Evolutionary conservation across 2,888 invertebrate species (phyloP).

Genomic region (Ectemnius cavifrons): DNA sequence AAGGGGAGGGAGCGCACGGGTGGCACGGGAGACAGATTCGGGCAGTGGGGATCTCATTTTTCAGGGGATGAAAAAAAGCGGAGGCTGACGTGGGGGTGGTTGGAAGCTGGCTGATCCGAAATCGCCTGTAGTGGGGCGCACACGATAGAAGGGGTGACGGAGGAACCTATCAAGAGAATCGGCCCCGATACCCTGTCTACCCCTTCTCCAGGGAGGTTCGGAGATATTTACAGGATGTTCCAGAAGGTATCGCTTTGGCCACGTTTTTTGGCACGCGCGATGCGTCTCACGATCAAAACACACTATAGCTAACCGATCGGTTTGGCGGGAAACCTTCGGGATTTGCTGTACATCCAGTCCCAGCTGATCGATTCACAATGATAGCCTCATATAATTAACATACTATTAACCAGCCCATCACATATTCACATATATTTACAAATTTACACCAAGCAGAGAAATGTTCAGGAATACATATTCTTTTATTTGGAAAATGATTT

Average conservation of each 20-base stretch:
- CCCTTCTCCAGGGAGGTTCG: slow-evolving; percentile 37
- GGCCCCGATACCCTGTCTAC: slow-evolving; percentile 19
- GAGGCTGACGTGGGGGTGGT: slow-evolving; percentile 20
- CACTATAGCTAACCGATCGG: slow-evolving; percentile 43
- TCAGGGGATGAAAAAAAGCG: slow-evolving; percentile 48
- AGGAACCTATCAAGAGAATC: slow-evolving; percentile 36
- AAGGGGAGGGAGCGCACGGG: slow-evolving; percentile 31
- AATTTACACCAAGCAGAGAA: too few species aligned
- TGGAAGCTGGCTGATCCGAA: slow-evolving; percentile 37
- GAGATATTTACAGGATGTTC: slow-evolving; percentile 68
- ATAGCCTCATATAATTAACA: slow-evolving; percentile 29
- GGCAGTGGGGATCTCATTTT: slow-evolving; percentile 51
- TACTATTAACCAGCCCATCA: slow-evolving; percentile 25
- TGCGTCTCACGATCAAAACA: slow-evolving; percentile 46
- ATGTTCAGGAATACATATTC: too few species aligned
- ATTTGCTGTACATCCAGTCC: slow-evolving; percentile 28
- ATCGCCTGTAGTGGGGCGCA: slow-evolving; percentile 24
- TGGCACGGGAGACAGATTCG: not conserved
- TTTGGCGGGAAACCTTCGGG: slow-evolving; percentile 51
- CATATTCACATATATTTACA: too few species aligned
- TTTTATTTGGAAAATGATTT: too few species aligned
- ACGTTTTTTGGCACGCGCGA: slow-evolving; percentile 52
- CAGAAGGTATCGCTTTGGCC: slow-evolving; percentile 54
- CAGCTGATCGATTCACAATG: slow-evolving; percentile 41
- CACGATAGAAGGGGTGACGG: slow-evolving; percentile 12